Evolutionary conservation across 2,113 vertebrate species (phyloP), one percentile per base, ranked within the genome.

Genomic region (Gymnobelideus leadbeateri): DNA sequence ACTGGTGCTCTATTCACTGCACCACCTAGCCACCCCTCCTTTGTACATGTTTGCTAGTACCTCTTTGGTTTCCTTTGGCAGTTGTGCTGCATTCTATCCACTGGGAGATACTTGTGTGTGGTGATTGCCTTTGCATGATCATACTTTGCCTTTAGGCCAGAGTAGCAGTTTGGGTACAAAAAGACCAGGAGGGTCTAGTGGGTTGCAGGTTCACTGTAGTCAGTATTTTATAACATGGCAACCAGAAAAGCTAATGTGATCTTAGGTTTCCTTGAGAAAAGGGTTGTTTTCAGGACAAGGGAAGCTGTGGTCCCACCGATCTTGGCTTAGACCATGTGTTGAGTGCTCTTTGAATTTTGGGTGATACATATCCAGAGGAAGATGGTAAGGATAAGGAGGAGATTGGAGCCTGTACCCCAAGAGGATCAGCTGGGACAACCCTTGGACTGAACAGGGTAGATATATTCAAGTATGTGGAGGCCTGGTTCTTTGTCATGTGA

Each of bases 61-160:
- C 92, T 93, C 61, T 95, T 37, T 28, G 53, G 90, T 92, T 89
- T 95, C 53, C 47, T 43, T 96, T 96, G 55, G 52, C 91, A 61
- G 89, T 46, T 89, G n/a, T 54, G 68, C 8, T 91, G 68, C 47
- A 91, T 93, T 6, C 90, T 92, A n/a, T 50, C 46, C 50, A 61
- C 55, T 92, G 26, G 57, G 43, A 93, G 49, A 89, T 93, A 61
- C n/a, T 95, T 95, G 84, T 8, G 53, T 37, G 89, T 93, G 43
- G 55, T 94, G 91, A 4, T 92, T 47, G 55, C 92, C 68, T 93
- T 91, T 96, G 90, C 55, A 57, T n/a, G 61, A 6, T 37, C 77
- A n/a, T 2, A 77, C 37, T 77, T n/a, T 6, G 5, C 68, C 68
- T 19, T 77, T n/a, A 77, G 37, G 68, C 14, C 5, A 1, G 3